These are phyloP conservation scores for Aselliscus stoliczkanus DNA, from an alignment of 2,797 vertebrate species.

Conservation along the genomic window DNA sequence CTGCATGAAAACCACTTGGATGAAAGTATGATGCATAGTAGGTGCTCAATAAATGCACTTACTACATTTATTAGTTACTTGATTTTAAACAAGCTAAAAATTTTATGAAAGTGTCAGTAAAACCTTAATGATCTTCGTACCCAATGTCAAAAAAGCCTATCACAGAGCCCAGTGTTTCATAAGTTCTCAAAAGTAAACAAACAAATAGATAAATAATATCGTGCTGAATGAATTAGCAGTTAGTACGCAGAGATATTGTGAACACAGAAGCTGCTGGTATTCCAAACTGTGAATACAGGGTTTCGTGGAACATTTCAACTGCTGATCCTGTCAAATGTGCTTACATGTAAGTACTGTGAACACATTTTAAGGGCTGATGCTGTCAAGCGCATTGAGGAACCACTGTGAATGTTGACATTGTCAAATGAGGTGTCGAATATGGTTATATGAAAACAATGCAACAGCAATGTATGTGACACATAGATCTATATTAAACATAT, in stretches of 20 bases:
- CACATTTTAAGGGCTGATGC: conserved; percentile 62
- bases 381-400: conserved; percentile 56
- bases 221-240: not conserved
- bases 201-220: not conserved
- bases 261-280: not conserved
- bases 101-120: conserved; percentile 7
- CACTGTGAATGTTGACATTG: conserved; percentile 52
- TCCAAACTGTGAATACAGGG: not conserved
- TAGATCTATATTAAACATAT: conserved; percentile 37
- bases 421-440: conserved; percentile 54
- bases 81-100: not conserved
- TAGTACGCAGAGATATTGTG: not conserved
- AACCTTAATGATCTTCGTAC: conserved; percentile 26
- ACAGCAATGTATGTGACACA: not conserved
- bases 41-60: not conserved
- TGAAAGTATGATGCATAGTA: not conserved
- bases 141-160: not conserved
- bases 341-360: conserved; percentile 37
- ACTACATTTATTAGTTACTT: not conserved
- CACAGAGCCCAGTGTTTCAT: not conserved
- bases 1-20: not conserved
- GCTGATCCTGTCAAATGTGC: conserved; percentile 60
- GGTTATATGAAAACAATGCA: conserved; percentile 50
- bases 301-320: conserved; percentile 16
- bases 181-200: not conserved